Evolutionary conservation across 2,797 vertebrate species (phyloP).

Genomic region (Bucorvus abyssinicus): DNA sequence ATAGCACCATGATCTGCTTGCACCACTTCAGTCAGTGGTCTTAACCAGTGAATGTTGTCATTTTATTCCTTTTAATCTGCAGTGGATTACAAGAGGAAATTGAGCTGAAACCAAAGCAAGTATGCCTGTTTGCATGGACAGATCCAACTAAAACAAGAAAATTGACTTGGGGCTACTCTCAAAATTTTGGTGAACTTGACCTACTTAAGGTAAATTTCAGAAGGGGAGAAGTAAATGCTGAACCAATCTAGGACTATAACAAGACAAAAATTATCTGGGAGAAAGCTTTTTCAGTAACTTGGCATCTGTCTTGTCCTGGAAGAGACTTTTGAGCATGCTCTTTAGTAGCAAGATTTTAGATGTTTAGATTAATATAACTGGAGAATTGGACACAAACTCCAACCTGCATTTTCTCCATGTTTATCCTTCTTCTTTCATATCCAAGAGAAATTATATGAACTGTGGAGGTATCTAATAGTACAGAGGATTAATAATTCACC

Average conservation of each 20-base stretch:
- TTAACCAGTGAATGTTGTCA: background rate
- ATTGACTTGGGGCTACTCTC: conserved; percentile 83
- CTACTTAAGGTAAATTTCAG: conserved; percentile 85
- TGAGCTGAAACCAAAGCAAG: conserved; percentile 82
- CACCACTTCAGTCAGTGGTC: background rate
- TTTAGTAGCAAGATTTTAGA: background rate
- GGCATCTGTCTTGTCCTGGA: background rate
- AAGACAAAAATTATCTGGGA: background rate
- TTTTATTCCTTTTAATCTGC: background rate
- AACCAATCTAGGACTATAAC: background rate
- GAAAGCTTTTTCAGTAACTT: background rate
- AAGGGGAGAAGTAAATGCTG: background rate
- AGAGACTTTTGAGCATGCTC: background rate
- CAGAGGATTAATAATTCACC: background rate
- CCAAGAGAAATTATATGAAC: background rate
- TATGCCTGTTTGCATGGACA: conserved; percentile 89
- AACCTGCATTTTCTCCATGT: background rate
- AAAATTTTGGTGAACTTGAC: conserved; percentile 82
- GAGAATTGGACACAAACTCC: background rate
- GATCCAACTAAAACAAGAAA: conserved; percentile 84
- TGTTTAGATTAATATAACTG: background rate
- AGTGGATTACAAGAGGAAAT: conserved; percentile 74
- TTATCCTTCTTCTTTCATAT: background rate
- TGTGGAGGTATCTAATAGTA: background rate
- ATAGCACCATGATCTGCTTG: background rate